Conservation (phyloP, 2,888 invertebrate species). For the Galeruca laticollis region DNA sequence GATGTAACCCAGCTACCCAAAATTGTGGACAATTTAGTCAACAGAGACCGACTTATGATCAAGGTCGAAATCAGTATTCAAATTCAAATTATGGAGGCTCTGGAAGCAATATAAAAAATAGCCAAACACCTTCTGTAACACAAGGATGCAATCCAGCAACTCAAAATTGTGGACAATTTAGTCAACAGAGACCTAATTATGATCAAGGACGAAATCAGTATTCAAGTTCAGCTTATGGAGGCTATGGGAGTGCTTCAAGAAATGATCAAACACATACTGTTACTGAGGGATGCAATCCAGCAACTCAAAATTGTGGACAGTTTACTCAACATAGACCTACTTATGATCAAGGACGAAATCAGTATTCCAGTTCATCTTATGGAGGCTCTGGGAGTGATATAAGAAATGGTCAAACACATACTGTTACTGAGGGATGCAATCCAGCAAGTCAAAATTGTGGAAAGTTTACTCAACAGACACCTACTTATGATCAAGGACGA, state of each 20-base stretch:
- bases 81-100: neutral
- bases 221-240: neutral
- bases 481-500: neutral
- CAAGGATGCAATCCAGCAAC: conserved; percentile 40
- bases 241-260: neutral
- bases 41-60: conserved; percentile 2
- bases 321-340: neutral
- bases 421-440: conserved; percentile 7
- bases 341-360: neutral
- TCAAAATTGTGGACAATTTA: conserved; percentile 36
- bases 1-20: conserved; percentile 42
- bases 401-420: neutral
- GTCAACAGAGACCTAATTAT: conserved; percentile 9
- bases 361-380: neutral
- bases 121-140: neutral
- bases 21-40: conserved; percentile 32
- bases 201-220: neutral
- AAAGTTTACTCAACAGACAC: conserved; percentile 1
- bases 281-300: conserved; percentile 19
- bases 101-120: neutral
- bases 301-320: conserved; percentile 28
- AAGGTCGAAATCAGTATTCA: neutral
- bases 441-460: conserved; percentile 29
- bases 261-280: neutral
- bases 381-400: neutral